Evolutionary conservation across 2,113 vertebrate species (phyloP).

Genomic region (Glaucidium brasilianum): DNA sequence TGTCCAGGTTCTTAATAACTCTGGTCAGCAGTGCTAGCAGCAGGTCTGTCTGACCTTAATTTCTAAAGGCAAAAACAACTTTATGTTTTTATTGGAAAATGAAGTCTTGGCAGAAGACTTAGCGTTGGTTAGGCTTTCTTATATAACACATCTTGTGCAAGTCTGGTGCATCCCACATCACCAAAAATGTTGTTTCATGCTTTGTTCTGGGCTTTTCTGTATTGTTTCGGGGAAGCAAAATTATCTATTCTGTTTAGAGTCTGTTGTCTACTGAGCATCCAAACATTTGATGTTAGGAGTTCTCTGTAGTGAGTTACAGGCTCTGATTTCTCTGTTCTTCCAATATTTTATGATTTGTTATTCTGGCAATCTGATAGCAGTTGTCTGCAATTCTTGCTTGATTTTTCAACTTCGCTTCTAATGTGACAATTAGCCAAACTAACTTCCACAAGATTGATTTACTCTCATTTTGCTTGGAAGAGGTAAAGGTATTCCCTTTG

Average conservation of each 20-base stretch:
- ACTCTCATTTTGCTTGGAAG: neutral
- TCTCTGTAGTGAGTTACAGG: neutral
- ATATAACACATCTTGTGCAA: neutral
- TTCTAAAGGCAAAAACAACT: neutral
- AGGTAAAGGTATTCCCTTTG: neutral
- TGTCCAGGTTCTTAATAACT: neutral
- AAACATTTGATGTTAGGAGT: neutral
- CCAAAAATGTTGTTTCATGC: neutral
- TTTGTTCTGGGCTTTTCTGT: neutral
- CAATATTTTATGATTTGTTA: neutral
- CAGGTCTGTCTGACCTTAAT: neutral
- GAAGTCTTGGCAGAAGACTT: neutral
- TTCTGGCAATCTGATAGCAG: neutral
- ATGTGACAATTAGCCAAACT: neutral
- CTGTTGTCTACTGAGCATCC: neutral
- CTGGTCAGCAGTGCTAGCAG: neutral
- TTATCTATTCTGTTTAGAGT: neutral
- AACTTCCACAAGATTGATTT: neutral
- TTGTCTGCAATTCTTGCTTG: neutral
- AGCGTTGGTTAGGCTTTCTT: neutral
- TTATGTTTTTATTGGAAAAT: neutral
- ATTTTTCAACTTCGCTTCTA: neutral
- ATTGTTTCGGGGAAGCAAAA: neutral
- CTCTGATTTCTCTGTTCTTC: neutral
- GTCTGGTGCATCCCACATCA: neutral